These are phyloP conservation scores for Liposcelis brunnea DNA, from an alignment of 2,888 invertebrate species.

Conservation along the genomic window DNA sequence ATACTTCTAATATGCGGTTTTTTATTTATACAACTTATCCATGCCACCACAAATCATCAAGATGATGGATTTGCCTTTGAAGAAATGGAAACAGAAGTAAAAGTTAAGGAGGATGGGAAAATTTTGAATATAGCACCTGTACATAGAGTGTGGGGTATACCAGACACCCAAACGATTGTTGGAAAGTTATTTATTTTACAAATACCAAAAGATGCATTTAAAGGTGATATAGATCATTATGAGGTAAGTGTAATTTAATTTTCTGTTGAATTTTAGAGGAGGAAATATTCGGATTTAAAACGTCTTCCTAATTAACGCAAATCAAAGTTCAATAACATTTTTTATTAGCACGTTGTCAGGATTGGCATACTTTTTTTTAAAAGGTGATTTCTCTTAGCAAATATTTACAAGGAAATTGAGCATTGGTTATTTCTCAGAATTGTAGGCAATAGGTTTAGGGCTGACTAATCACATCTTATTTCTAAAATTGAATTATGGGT, in stretches of 20 bases:
- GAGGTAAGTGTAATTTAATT: too few species aligned
- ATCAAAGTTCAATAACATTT: conserved; percentile 6
- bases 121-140: conserved; percentile 12
- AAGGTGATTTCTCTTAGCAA: conserved; percentile 2
- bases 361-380: conserved; percentile 11
- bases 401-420: too few species aligned
- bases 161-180: conserved; percentile 46
- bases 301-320: neutral
- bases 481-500: too few species aligned
- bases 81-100: too few species aligned
- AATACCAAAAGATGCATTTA: conserved; percentile 53
- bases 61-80: too few species aligned
- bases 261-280: conserved; percentile 1
- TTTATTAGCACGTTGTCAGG: neutral
- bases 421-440: too few species aligned
- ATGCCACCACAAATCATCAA: too few species aligned
- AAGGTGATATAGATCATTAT: conserved; percentile 45
- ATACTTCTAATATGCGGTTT: too few species aligned
- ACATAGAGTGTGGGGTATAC: conserved; percentile 31
- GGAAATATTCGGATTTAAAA: conserved; percentile 1
- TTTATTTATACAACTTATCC: too few species aligned
- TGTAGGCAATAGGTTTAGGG: too few species aligned
- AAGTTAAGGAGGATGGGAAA: too few species aligned
- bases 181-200: conserved; percentile 56
- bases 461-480: too few species aligned